Base-by-base conservation (phyloP, 2,888 invertebrate genomes). In the Synanthedon vespiformis region DNA sequence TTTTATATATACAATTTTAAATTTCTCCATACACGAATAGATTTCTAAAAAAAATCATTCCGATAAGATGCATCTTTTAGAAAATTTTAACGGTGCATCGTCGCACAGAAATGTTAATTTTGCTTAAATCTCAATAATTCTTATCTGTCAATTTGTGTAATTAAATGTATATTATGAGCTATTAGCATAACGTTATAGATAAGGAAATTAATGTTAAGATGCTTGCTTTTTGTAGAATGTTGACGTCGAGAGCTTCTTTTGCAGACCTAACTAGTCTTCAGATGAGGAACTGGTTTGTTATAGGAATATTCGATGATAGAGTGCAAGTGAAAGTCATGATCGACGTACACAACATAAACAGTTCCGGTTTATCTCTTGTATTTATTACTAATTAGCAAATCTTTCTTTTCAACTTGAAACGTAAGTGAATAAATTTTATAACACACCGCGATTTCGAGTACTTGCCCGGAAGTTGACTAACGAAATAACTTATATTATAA, bases 291-390 rank as follows among this genome's bases (percentile, higher is more conserved):
- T 72, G 80, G 84, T 85, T 83, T 80, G 66, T 65, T 55, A 71
- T 74, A 66, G 65, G 74, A 82, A 79, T 84, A 80, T 83, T 77
- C 72, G 76, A 72, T 78, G 81, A 82, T 81, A 72, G 78, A 81
- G 77, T 82, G 80, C 72, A 77, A 85, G 86, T 85, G 86, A 86
- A 86, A 86, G 86, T 84, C 75, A 79, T 78, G 77, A 81, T 77
- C 50, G 27, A 50, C 49, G 27, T 53, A 41, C 16, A 49, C n/a
- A 34, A 74, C 71, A 71, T 65, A 77, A 76, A 77, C 69, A 81
- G 80, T 82, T 83, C 81, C 84, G 83, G 82, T 77, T 80, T 74
- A 72, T 74, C 72, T 72, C 34, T 57, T 64, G 62, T 65, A 47
- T 70, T 72, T 72, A 64, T 68, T 61, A 66, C 70, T 77, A 72